These are phyloP conservation scores for Mystacides longicornis DNA, from an alignment of 2,888 invertebrate species.

Conservation along the genomic window DNA sequence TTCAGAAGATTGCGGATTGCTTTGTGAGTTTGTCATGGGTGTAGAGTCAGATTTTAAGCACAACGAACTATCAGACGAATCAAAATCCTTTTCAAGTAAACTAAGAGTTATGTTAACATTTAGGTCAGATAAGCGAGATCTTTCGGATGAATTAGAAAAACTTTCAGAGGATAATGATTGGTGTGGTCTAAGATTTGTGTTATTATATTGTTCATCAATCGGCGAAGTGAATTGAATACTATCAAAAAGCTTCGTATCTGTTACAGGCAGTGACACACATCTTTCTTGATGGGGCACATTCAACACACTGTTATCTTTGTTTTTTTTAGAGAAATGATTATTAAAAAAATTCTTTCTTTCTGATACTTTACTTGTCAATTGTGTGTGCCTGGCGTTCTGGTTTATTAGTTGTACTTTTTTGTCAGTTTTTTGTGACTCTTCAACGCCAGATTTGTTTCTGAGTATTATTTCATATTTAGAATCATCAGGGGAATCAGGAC, in stretches of 20 bases:
- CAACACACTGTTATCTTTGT: neutral
- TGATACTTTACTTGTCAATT: conserved; percentile 38
- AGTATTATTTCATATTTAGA: neutral
- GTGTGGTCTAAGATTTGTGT: neutral
- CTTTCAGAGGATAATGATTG: neutral
- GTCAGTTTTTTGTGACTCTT: neutral
- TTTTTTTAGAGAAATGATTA: conserved; percentile 23
- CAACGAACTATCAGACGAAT: neutral
- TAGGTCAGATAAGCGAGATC: neutral
- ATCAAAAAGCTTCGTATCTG: conserved; percentile 47
- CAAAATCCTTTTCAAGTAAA: neutral
- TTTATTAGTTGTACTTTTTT: neutral
- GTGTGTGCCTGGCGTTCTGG: neutral
- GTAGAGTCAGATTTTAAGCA: neutral
- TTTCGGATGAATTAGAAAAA: neutral
- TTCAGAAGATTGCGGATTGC: neutral
- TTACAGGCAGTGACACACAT: conserved; percentile 50
- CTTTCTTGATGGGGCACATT: conserved; percentile 34
- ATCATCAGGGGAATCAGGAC: neutral
- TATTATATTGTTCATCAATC: conserved; percentile 34
- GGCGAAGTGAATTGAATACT: conserved; percentile 60
- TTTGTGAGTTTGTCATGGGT: neutral
- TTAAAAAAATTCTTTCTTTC: conserved; percentile 55
- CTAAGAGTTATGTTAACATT: neutral
- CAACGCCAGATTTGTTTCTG: neutral